Percentiles rank a stretch among this genome's conserved stretches.
Evolutionary conservation across 2,797 vertebrate species (phyloP).

Genomic region (Saxicola maurus): DNA sequence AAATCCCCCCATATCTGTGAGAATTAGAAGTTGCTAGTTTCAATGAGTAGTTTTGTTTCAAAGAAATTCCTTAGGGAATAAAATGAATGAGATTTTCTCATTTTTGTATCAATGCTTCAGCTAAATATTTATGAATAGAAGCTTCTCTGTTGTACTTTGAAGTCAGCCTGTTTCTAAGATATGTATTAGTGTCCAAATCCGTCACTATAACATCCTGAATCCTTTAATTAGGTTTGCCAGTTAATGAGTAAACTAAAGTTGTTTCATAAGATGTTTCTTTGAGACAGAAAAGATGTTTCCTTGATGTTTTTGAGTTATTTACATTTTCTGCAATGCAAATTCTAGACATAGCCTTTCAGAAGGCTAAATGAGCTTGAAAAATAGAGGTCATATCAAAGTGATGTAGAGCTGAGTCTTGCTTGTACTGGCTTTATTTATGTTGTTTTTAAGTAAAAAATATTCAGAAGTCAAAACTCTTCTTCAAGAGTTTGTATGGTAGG

Average conservation of each 20-base stretch:
- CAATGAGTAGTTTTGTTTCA: not conserved
- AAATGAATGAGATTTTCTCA: not conserved
- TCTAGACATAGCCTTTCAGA: not conserved
- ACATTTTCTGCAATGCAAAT: slow-evolving; percentile 10
- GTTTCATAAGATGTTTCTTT: not conserved
- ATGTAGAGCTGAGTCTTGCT: not conserved
- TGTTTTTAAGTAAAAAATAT: not conserved
- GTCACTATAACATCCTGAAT: not conserved
- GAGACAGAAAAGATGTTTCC: not conserved
- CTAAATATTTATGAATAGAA: slow-evolving; percentile 38
- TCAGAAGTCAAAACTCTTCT: not conserved
- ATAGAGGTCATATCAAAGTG: not conserved
- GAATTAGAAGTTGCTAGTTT: not conserved
- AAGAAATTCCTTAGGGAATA: not conserved
- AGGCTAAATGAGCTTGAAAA: slow-evolving; percentile 11
- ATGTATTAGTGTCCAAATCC: slow-evolving; percentile 1
- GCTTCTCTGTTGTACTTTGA: slow-evolving; percentile 5
- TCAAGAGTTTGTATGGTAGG: not conserved
- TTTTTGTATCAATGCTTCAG: not conserved
- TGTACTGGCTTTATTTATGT: not conserved
- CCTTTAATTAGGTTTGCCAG: not conserved
- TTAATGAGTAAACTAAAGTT: slow-evolving; percentile 1
- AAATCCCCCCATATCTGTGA: not conserved
- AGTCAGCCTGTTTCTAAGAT: slow-evolving; percentile 14
- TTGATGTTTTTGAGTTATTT: not conserved